A percentile compares a stretch with the other conserved stretches of the same genome.
These are phyloP conservation scores for Ennomos quercinarius DNA, from an alignment of 2,888 invertebrate genomes.

Conservation along the genomic window DNA sequence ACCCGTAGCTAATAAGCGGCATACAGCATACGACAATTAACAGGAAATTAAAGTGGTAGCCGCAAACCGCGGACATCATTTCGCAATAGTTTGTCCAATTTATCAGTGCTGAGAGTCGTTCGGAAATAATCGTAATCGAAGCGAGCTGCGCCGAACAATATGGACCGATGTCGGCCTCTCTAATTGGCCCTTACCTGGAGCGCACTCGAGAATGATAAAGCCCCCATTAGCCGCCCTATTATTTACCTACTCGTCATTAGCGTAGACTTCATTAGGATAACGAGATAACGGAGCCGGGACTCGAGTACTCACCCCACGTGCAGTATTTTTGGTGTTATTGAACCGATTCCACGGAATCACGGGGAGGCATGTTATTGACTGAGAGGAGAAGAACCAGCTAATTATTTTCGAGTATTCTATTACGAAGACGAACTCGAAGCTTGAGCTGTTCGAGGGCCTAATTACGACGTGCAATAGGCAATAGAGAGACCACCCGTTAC, in stretches of 20 bases:
- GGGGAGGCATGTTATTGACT: constrained; percentile 54
- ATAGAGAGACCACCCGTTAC: constrained; percentile 53
- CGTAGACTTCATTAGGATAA: constrained; percentile 86
- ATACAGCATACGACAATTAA: constrained; percentile 61
- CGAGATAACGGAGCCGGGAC: constrained; percentile 82
- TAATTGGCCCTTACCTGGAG: constrained; percentile 86
- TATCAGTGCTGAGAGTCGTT: constrained; percentile 81
- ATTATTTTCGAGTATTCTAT: constrained; percentile 66
- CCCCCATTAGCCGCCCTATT: constrained; percentile 86
- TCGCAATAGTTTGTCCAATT: constrained; percentile 84
- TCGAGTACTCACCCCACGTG: constrained; percentile 64
- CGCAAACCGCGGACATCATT: constrained; percentile 79
- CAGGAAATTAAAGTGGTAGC: constrained; percentile 72
- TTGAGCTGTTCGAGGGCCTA: constrained; percentile 6
- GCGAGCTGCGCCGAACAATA: constrained; percentile 83
- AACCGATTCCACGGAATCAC: constrained; percentile 65
- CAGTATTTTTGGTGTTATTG: constrained; percentile 77
- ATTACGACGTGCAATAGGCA: constrained; percentile 45
- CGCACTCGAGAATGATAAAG: constrained; percentile 86
- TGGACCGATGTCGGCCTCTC: constrained; percentile 83
- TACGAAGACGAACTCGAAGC: constrained; percentile 34
- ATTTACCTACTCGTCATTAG: constrained; percentile 86
- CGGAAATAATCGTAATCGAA: constrained; percentile 84
- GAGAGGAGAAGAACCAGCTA: constrained; percentile 59
- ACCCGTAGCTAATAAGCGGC: constrained; percentile 45